Conservation (phyloP, 1,140 invertebrate genomes). For the Halictus rubicundus region DNA sequence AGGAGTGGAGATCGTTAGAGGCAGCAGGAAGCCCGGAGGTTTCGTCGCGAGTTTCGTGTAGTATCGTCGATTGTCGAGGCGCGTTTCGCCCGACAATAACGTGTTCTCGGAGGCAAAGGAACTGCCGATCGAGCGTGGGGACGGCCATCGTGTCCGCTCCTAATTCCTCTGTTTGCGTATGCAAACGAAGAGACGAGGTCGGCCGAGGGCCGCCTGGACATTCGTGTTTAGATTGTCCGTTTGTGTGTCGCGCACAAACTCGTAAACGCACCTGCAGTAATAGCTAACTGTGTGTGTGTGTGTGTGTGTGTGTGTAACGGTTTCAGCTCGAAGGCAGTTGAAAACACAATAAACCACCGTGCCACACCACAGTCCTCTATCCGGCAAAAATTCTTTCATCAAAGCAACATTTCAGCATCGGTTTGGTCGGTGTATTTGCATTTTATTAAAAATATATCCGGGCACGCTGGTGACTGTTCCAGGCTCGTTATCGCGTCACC, state of each 20-base stretch:
- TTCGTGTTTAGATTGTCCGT: constrained; percentile 19
- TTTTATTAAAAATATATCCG: too few relatives aligned
- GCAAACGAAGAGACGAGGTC: constrained; percentile 69
- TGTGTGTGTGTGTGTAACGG: too few relatives aligned
- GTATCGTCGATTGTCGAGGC: constrained; percentile 50
- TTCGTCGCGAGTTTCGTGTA: constrained; percentile 41
- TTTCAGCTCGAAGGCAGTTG: too few relatives aligned
- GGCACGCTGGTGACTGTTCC: too few relatives aligned
- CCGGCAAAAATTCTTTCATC: too few relatives aligned
- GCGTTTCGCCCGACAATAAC: constrained; percentile 56
- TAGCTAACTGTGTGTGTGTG: neutral
- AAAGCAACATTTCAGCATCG: too few relatives aligned
- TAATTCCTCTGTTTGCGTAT: constrained; percentile 72
- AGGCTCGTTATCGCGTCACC: neutral
- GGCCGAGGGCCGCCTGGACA: constrained; percentile 24
- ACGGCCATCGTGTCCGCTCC: constrained; percentile 52
- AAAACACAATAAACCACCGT: too few relatives aligned
- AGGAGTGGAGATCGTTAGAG: neutral
- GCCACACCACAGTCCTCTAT: too few relatives aligned
- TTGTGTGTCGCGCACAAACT: constrained; percentile 8
- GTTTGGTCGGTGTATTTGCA: too few relatives aligned
- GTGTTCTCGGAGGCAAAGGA: constrained; percentile 50
- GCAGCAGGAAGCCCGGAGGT: neutral
- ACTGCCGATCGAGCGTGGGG: constrained; percentile 46
- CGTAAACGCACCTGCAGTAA: neutral